phyloP scores from a whole-genome alignment of 1,140 invertebrate genomes.

The Zaprionus taronus region DNA sequence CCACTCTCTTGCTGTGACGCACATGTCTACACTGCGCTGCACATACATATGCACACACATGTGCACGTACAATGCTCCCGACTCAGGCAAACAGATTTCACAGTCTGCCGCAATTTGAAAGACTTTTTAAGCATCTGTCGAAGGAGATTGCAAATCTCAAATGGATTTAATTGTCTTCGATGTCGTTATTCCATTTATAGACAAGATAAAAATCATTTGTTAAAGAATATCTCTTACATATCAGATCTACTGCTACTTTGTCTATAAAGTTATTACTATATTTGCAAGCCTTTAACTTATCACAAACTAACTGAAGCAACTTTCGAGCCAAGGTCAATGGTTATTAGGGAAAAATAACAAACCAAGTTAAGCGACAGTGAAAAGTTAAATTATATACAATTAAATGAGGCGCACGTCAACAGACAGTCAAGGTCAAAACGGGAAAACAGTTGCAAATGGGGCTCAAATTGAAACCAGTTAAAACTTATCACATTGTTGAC shows the following conservation, averaged over 20 bases:
- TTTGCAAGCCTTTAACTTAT: not conserved
- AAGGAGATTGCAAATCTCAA: constrained; percentile 13
- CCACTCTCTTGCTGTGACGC: constrained; percentile 1
- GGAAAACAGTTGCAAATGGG: constrained; percentile 28
- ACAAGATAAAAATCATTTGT: not conserved
- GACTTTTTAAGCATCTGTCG: constrained; percentile 42
- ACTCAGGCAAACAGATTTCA: constrained; percentile 39
- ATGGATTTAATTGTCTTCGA: constrained; percentile 22
- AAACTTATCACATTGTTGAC: constrained; percentile 21
- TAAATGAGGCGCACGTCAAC: constrained; percentile 29
- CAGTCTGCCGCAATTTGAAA: constrained; percentile 66
- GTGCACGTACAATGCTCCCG: constrained; percentile 32
- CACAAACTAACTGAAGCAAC: not conserved
- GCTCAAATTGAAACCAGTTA: constrained; percentile 44
- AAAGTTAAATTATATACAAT: constrained; percentile 38
- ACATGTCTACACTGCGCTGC: not conserved
- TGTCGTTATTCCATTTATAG: constrained; percentile 1
- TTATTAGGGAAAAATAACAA: constrained; percentile 39
- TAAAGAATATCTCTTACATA: too few species aligned
- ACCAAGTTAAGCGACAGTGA: constrained; percentile 16
- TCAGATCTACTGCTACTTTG: not conserved
- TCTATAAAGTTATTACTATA: not conserved
- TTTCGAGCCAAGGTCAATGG: constrained; percentile 37
- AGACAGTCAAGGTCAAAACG: constrained; percentile 29
- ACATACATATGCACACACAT: constrained; percentile 12